A percentile compares a stretch with the other conserved stretches of the same genome.
phyloP scores from a whole-genome alignment of 2,888 invertebrate genomes.

The Drosophila prostipennis region DNA sequence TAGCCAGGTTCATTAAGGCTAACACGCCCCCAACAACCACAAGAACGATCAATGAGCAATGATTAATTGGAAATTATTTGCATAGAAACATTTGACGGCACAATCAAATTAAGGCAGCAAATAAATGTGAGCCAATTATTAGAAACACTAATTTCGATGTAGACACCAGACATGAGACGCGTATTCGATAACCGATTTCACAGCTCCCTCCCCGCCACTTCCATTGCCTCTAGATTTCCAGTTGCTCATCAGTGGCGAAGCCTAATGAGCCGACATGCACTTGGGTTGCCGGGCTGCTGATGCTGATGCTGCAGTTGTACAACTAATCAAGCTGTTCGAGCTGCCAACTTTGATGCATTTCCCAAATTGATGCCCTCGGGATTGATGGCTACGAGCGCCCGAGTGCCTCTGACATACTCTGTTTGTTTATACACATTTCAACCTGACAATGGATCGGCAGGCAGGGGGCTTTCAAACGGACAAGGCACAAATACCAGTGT shows the following conservation, averaged over 20 bases:
- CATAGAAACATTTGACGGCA: conserved; percentile 57
- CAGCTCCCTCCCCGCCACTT: conserved; percentile 39
- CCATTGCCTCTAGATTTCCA: background rate
- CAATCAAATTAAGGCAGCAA: conserved; percentile 74
- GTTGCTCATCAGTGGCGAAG: conserved; percentile 60
- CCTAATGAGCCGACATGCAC: conserved; percentile 73
- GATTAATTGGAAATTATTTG: conserved; percentile 75
- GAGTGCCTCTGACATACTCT: conserved; percentile 67
- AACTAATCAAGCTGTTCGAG: conserved; percentile 77
- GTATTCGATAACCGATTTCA: conserved; percentile 64
- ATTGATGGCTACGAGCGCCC: conserved; percentile 66
- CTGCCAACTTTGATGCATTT: conserved; percentile 74
- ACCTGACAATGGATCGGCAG: conserved; percentile 34
- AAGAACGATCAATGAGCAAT: conserved; percentile 62
- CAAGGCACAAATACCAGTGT: conserved; percentile 6
- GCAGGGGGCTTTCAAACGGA: background rate
- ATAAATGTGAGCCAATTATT: conserved; percentile 77
- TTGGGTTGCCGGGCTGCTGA: conserved; percentile 43
- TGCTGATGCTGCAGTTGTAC: conserved; percentile 41
- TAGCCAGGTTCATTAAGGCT: conserved; percentile 62
- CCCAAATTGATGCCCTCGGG: conserved; percentile 73
- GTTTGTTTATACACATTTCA: conserved; percentile 58
- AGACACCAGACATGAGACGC: conserved; percentile 56
- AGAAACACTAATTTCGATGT: conserved; percentile 71
- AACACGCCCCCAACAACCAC: conserved; percentile 60